These are phyloP conservation scores for Drosophila tristis DNA, from an alignment of 1,140 invertebrate species.

Conservation along the genomic window DNA sequence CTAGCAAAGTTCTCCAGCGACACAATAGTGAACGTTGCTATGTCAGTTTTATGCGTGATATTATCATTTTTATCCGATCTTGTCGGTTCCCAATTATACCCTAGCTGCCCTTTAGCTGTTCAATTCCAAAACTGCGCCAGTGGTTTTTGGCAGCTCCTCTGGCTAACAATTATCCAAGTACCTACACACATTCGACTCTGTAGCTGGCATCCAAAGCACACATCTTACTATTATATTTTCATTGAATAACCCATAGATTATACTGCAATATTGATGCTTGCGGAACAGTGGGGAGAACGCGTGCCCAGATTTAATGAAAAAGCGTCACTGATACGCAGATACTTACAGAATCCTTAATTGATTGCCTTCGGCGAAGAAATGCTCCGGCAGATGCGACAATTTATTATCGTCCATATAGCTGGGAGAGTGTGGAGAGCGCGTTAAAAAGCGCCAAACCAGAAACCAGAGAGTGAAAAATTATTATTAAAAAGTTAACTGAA, in stretches of 20 bases:
- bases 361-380: constrained; percentile 80
- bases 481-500: constrained; percentile 23
- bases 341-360: constrained; percentile 83
- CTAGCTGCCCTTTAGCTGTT: too few relatives aligned
- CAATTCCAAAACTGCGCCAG: too few relatives aligned
- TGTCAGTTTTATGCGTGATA: too few relatives aligned
- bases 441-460: constrained; percentile 26
- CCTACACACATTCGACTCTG: too few relatives aligned
- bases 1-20: too few relatives aligned
- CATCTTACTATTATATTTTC: too few relatives aligned
- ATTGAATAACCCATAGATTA: too few relatives aligned
- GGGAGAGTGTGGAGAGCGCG: constrained; percentile 11
- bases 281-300: not conserved
- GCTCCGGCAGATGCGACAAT: constrained; percentile 67
- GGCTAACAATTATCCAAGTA: not conserved
- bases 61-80: too few relatives aligned
- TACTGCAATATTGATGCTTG: not conserved
- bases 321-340: constrained; percentile 5
- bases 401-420: constrained; percentile 84
- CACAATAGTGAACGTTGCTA: too few relatives aligned
- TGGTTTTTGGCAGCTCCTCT: too few relatives aligned
- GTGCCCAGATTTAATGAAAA: constrained; percentile 10
- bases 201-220: too few relatives aligned
- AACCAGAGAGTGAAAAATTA: constrained; percentile 7
- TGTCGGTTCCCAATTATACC: too few relatives aligned